phyloP scores from a whole-genome alignment of 1,140 invertebrate genomes.

The Anoplolepis gracilipes region DNA sequence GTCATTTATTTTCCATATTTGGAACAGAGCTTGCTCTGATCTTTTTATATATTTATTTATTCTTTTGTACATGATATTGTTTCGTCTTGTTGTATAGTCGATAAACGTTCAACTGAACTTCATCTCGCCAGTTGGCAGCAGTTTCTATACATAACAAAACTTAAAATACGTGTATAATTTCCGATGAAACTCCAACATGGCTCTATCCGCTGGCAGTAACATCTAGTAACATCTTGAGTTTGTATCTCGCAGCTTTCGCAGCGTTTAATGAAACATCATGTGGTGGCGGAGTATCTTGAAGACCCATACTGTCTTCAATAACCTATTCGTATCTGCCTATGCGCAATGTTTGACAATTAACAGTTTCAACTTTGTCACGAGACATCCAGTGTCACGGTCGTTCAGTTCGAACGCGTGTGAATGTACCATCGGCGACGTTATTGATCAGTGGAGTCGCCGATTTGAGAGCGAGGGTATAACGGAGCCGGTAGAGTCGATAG shows the following conservation, averaged over 20 bases:
- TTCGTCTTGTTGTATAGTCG: neutral
- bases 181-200: neutral
- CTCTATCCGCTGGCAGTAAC: neutral
- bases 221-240: neutral
- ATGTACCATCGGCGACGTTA: slow-evolving; percentile 63
- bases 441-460: slow-evolving; percentile 77
- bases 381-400: neutral
- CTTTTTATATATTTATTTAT: neutral
- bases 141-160: slow-evolving; percentile 7
- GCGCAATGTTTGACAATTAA: neutral
- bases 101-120: slow-evolving; percentile 12
- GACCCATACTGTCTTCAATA: neutral
- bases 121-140: slow-evolving; percentile 62
- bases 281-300: slow-evolving; percentile 38
- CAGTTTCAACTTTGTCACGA: neutral
- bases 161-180: neutral
- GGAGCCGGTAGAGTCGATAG: slow-evolving; percentile 82
- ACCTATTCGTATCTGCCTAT: neutral
- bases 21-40: neutral
- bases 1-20: neutral
- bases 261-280: slow-evolving; percentile 42
- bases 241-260: neutral
- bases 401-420: neutral
- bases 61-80: neutral
- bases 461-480: slow-evolving; percentile 79